Evolutionary conservation across 2,888 invertebrate genomes (phyloP).

Genomic region (Heliconius hortense): DNA sequence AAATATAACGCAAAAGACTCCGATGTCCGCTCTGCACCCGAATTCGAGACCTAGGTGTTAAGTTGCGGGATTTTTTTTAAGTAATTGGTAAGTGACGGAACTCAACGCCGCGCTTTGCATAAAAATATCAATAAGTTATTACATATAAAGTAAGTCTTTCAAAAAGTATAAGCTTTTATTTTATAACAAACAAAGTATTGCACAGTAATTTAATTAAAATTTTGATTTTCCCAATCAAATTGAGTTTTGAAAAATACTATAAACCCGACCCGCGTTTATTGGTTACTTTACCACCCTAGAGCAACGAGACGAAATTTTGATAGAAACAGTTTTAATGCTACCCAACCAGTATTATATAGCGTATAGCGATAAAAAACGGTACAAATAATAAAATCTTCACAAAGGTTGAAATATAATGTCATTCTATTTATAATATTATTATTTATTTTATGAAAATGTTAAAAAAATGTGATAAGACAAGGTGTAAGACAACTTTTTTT

Average conservation of each 20-base stretch:
- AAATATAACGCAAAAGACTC: neutral
- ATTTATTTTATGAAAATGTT: too few species aligned
- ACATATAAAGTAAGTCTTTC: neutral
- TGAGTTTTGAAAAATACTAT: neutral
- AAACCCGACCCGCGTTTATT: slow-evolving; percentile 3
- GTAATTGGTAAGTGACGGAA: neutral
- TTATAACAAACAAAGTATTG: neutral
- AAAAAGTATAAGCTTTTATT: neutral
- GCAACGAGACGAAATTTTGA: slow-evolving; percentile 17
- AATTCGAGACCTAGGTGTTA: neutral
- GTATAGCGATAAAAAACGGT: neutral
- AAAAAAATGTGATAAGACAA: too few species aligned
- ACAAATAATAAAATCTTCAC: neutral
- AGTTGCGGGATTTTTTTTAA: neutral
- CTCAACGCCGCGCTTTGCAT: neutral
- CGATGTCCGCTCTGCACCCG: neutral
- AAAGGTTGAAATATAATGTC: neutral
- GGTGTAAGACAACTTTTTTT: too few species aligned
- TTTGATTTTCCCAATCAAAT: neutral
- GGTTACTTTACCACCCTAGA: slow-evolving; percentile 31
- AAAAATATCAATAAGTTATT: neutral
- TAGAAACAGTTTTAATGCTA: slow-evolving; percentile 16
- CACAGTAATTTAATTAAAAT: neutral
- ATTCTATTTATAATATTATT: too few species aligned
- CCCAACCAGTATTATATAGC: neutral